These are phyloP conservation scores for Harpagifer antarcticus DNA, from an alignment of 2,797 vertebrate species.

Conservation along the genomic window DNA sequence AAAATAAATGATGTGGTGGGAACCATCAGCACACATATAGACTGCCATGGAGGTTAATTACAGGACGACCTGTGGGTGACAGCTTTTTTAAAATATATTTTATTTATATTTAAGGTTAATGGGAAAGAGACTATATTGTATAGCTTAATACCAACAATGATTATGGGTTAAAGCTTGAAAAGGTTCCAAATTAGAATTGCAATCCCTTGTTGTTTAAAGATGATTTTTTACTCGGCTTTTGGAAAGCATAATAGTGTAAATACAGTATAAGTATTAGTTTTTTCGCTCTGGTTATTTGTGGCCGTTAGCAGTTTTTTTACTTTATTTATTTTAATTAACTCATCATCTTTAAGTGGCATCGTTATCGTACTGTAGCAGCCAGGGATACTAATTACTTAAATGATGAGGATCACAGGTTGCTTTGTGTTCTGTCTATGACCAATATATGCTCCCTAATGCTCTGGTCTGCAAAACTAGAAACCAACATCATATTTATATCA, in stretches of 20 bases:
- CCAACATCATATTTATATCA: conserved; percentile 15
- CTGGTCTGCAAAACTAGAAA: conserved; percentile 7
- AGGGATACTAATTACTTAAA: conserved; percentile 2
- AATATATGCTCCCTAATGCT: conserved; percentile 9
- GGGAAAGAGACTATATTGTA: too few relatives aligned
- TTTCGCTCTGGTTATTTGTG: background rate
- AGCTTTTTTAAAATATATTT: conserved; percentile 22
- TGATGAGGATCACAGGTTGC: conserved; percentile 22
- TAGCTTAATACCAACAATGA: background rate
- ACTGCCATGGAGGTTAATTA: conserved; percentile 38
- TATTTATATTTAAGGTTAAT: background rate
- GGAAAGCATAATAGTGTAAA: background rate
- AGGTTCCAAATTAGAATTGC: background rate
- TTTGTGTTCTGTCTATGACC: background rate
- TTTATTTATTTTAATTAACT: background rate
- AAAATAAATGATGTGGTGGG: conserved; percentile 20
- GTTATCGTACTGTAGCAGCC: background rate
- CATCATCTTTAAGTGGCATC: background rate
- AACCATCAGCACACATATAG: conserved; percentile 22
- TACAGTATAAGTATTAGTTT: background rate
- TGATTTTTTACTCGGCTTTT: background rate
- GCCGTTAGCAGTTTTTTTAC: background rate
- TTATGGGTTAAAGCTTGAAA: too few relatives aligned
- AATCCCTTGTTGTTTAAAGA: background rate
- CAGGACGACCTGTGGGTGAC: conserved; percentile 19